A percentile compares a stretch with the other conserved stretches of the same genome.
Conservation (phyloP, 2,797 vertebrate species). For the Pipistrellus nathusii region DNA sequence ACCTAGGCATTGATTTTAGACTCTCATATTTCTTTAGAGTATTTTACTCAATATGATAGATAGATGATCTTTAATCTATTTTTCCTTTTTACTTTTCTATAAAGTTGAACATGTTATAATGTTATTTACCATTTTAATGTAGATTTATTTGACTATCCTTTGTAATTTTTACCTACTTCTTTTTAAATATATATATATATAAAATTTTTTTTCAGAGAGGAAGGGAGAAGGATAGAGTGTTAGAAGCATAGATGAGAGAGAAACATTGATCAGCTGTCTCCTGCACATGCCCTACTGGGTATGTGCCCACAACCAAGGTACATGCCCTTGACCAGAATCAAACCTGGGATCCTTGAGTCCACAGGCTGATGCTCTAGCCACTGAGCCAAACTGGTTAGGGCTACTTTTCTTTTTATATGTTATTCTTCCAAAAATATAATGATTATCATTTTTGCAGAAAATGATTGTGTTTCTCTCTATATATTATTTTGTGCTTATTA, state of each 20-base stretch:
- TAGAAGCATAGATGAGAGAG: too few species aligned
- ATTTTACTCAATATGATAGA: neutral
- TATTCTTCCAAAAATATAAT: neutral
- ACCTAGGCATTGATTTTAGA: neutral
- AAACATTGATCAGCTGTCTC: too few species aligned
- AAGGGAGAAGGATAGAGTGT: too few species aligned
- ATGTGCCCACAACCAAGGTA: too few species aligned
- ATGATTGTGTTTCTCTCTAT: neutral
- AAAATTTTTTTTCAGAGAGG: too few species aligned
- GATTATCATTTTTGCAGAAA: neutral
- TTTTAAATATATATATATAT: too few species aligned
- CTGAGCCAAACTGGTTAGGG: too few species aligned
- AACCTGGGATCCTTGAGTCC: too few species aligned
- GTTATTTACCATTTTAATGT: neutral
- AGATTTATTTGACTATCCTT: neutral
- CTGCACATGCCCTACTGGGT: too few species aligned
- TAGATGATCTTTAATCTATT: neutral
- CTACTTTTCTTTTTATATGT: neutral
- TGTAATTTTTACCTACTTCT: neutral
- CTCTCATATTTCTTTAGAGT: neutral
- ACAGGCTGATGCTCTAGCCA: too few species aligned
- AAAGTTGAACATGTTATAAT: neutral
- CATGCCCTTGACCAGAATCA: too few species aligned
- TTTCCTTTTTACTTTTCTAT: conserved; percentile 31
- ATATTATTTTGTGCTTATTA: neutral